These are phyloP conservation scores for Asarcornis scutulata DNA, from an alignment of 2,113 vertebrate genomes.

Conservation along the genomic window DNA sequence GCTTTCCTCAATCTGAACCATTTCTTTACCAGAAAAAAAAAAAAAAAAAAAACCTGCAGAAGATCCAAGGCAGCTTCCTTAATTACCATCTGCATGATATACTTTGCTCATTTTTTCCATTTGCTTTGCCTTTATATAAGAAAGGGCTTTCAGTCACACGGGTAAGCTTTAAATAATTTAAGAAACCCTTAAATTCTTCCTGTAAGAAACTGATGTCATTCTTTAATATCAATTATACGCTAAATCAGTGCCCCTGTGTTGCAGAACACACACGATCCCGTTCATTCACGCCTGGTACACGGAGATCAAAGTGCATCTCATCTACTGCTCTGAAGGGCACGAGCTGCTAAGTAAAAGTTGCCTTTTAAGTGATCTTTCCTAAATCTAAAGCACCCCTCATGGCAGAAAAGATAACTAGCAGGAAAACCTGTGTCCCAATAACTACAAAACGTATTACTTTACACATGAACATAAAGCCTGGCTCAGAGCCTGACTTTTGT, in stretches of 20 bases:
- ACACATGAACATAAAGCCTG: neutral
- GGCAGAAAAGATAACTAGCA: neutral
- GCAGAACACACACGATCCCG: neutral
- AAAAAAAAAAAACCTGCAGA: neutral
- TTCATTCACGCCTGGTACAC: neutral
- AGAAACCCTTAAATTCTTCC: neutral
- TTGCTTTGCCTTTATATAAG: neutral
- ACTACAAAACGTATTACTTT: neutral
- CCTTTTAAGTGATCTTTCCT: neutral
- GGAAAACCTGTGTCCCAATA: neutral
- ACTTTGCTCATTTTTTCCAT: neutral
- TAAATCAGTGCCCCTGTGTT: neutral
- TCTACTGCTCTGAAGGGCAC: neutral
- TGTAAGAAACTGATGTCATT: neutral
- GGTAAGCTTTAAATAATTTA: neutral
- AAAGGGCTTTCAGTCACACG: neutral
- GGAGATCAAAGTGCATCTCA: neutral
- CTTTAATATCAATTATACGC: neutral
- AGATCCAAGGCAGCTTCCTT: neutral
- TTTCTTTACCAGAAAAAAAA: neutral
- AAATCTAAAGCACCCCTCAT: neutral
- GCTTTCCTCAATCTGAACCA: neutral
- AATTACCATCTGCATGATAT: neutral
- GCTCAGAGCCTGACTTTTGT: neutral
- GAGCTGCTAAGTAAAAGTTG: neutral